Base-by-base conservation (phyloP, 2,888 invertebrate genomes). In the Drosophila eohydei region DNA sequence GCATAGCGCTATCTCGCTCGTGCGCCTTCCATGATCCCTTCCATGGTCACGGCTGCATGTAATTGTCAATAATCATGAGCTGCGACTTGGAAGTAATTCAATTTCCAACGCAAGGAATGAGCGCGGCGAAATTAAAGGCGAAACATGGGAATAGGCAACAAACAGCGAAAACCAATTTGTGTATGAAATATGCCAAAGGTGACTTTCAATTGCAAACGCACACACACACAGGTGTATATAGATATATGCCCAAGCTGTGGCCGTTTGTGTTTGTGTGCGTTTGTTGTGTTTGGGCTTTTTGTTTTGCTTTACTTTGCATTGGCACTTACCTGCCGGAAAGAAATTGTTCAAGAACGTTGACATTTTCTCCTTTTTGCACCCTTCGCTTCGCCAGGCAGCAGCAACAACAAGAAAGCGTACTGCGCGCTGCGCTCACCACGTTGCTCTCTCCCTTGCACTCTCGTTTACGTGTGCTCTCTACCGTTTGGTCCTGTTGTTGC, bases 321-420 rank as follows among this genome's bases (percentile, higher is more conserved):
- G 58, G 16, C 50, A 81, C 91, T 92, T 91, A 92, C 92, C 92
- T 92, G 93, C 92, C 86, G 92, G 92, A 87, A 92, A 93, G 84
- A 93, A 92, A 91, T 93, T 92, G 89, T 92, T 92, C 88, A 93
- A 93, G 90, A 93, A 93, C 91, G 92, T 92, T 92, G 92, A 92
- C 92, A 93, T 92, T 91, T 92, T 92, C 56, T 56, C 36, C 41
- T 89, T 75, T 72, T 65, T 72, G 74, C 75, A 67, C 72, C 50
- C 62, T 71, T 76, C 75, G 66, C 67, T 66, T 61, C 69, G 57
- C 48, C 51, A 52, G 41, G 40, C 38, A 40, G 40, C 54, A 54
- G 54, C 63, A 80, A 62, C 71, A 77, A 71, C 67, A 76, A 70
- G 60, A 64, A 64, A 56, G 56, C 30, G 50, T 48, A 36, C 32